Evolutionary conservation across 1,140 invertebrate species (phyloP).

Genomic region (Drosophila ficusphila): DNA sequence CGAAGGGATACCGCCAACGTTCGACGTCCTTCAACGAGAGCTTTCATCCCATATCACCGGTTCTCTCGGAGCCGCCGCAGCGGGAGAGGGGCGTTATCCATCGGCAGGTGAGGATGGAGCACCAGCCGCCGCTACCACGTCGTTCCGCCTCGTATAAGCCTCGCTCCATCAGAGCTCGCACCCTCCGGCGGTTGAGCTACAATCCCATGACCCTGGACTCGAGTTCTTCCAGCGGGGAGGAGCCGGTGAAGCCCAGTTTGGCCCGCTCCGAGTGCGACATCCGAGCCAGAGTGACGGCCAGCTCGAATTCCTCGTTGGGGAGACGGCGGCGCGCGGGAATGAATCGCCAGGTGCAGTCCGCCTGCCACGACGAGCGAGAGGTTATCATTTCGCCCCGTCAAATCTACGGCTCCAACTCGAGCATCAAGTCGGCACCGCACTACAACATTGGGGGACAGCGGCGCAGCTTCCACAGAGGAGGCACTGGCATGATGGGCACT

Average conservation of each 20-base stretch:
- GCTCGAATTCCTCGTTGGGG: conserved; percentile 56
- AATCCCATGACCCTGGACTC: conserved; percentile 85
- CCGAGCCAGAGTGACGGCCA: conserved; percentile 60
- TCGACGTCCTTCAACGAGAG: conserved; percentile 84
- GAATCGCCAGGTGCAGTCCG: conserved; percentile 68
- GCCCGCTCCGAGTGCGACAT: conserved; percentile 84
- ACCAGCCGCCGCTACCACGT: conserved; percentile 37
- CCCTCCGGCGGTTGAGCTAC: conserved; percentile 85
- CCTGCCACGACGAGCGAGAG: conserved; percentile 70
- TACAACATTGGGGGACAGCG: conserved; percentile 74
- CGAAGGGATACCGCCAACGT: conserved; percentile 69
- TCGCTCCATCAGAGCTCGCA: conserved; percentile 85
- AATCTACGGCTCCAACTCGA: conserved; percentile 84
- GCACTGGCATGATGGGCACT: conserved; percentile 4
- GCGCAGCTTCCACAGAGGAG: conserved; percentile 55
- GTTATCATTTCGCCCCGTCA: conserved; percentile 64
- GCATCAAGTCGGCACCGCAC: conserved; percentile 84
- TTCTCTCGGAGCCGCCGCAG: conserved; percentile 61
- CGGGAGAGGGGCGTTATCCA: conserved; percentile 27
- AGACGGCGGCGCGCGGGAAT: conserved; percentile 65
- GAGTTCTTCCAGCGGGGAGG: conserved; percentile 80
- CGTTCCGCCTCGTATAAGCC: conserved; percentile 76
- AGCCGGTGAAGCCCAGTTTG: conserved; percentile 73
- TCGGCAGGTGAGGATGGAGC: conserved; percentile 38
- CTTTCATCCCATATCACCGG: conserved; percentile 80